These are phyloP conservation scores for Pollachius pollachius DNA, from an alignment of 2,113 vertebrate species.

Conservation along the genomic window DNA sequence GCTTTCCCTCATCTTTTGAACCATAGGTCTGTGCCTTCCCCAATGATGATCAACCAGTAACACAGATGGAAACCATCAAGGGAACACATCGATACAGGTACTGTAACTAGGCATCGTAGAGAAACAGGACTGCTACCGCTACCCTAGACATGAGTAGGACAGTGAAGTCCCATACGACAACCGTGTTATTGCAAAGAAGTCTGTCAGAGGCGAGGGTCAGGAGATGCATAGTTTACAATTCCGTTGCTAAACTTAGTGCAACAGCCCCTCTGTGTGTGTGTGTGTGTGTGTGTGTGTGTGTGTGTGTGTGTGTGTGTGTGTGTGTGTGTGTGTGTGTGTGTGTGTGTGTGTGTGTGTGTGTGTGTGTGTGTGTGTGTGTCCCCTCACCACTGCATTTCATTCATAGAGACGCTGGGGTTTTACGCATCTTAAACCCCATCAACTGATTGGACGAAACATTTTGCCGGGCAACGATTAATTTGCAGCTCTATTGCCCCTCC, in stretches of 20 bases:
- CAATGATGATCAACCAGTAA: not conserved
- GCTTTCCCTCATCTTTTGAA: conserved; percentile 1
- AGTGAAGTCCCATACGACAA: conserved; percentile 27
- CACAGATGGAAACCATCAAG: not conserved
- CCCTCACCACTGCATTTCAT: too few species aligned
- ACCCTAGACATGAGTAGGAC: conserved; percentile 1
- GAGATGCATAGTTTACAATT: conserved; percentile 74
- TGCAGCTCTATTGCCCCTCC: conserved; percentile 35
- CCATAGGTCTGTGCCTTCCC: not conserved
- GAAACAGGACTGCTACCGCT: not conserved
- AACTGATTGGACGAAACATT: not conserved
- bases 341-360: not conserved
- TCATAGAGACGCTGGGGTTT: not conserved
- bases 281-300: not conserved
- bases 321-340: not conserved
- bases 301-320: too few species aligned
- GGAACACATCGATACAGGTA: not conserved
- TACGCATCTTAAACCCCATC: not conserved
- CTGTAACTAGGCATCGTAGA: not conserved
- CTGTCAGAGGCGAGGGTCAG: conserved; percentile 50
- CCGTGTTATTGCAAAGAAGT: conserved; percentile 70
- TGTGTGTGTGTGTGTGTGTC: not conserved
- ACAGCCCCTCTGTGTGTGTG: conserved; percentile 12
- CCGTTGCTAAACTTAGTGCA: conserved; percentile 19
- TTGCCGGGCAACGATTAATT: not conserved